Base-by-base conservation (phyloP, 2,888 invertebrate species). In the Pocota personata region DNA sequence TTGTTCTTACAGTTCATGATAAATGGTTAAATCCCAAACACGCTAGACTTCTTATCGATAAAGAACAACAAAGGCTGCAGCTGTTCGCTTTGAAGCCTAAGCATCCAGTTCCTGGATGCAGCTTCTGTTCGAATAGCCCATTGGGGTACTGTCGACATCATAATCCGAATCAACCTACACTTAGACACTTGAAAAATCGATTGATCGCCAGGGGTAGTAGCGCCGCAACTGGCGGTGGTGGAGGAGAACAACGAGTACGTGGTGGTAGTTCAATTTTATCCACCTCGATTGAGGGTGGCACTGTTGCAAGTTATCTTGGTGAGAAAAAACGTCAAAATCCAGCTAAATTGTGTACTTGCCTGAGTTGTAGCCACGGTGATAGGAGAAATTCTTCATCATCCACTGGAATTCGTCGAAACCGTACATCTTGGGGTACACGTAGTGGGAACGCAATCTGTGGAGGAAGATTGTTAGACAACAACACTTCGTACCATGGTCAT, bases 141-240 rank as follows among this genome's bases (percentile, higher is more conserved):
- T 90, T 91, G 71, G 91, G 91, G 62, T 92, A 92, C 88, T 92
- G 91, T 79, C 91, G 92, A 12, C 91, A 92, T 87, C 91, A 92
- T 69, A 87, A 72, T 76, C 82, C 82, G 48, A 82, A 87, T 76
- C 82, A 78, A 60, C 80, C 84, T 3, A 78, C 80, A 84, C 77
- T 76, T 64, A 89, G 90, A 5, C 91, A 89, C 64, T 89, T 91
- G 55, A 90, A 90, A 78, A 90, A 90, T 88, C 89, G 88, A 88
- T 88, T 88, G 24, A 86, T 64, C 43, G 80, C 58, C 40, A 72
- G 37, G 50, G 67, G 62, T 40, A 50, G 48, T 16, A n/a, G 37
- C 27, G 60, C 24, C 43, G 27, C 27, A 14, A 16, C 8, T 32
- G 64, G n/a, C 10, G 57, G 55, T 32, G 24, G 30, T 40, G 50